These are phyloP conservation scores for Parnassius apollo DNA, from an alignment of 2,888 invertebrate species.

Conservation along the genomic window DNA sequence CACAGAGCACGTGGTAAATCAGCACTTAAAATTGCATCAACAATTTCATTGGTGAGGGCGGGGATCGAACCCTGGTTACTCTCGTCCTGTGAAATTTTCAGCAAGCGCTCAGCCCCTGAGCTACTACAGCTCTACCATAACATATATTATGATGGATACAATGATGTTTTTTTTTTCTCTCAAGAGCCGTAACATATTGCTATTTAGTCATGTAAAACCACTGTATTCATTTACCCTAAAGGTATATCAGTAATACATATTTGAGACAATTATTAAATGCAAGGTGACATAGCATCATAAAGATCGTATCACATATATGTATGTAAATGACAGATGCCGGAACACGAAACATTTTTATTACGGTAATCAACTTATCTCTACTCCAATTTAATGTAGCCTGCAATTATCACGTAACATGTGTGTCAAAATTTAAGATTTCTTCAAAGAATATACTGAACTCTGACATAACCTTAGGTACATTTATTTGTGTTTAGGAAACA, in stretches of 20 bases:
- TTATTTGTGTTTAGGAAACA: constrained; percentile 13
- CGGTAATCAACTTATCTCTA: constrained; percentile 19
- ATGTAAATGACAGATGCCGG: constrained; percentile 23
- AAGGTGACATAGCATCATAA: constrained; percentile 5
- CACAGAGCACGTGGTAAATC: too few species aligned
- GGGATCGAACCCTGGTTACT: too few species aligned
- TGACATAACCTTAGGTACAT: constrained; percentile 24
- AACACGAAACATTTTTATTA: constrained; percentile 15
- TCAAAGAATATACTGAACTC: constrained; percentile 18
- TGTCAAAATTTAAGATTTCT: constrained; percentile 14
- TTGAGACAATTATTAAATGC: constrained; percentile 12
- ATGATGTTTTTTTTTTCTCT: too few species aligned
- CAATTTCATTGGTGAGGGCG: too few species aligned
- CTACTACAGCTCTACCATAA: too few species aligned
- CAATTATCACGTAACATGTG: constrained; percentile 14
- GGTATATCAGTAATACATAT: background rate
- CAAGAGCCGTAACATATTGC: too few species aligned
- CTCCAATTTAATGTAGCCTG: constrained; percentile 15
- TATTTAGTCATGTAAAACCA: too few species aligned
- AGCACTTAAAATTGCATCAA: too few species aligned
- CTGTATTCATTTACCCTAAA: too few species aligned
- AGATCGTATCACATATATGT: constrained; percentile 4
- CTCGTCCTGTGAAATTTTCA: too few species aligned
- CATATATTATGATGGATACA: too few species aligned
- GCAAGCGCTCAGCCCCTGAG: too few species aligned